phyloP scores from a whole-genome alignment of 2,113 vertebrate genomes.

The rabbit (Oryctolagus cuniculus) region mOryCun1.1 NC_091436.1:79951501-79952000 shows the following conservation, averaged over 20 bases:
- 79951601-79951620: not conserved
- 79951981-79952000: not conserved
- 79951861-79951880: not conserved
- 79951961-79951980: not conserved
- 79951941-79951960: not conserved
- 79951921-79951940: not conserved
- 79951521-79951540: constrained; percentile 51
- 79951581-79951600: constrained; percentile 52
- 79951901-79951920: not conserved
- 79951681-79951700: not conserved
- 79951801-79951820: constrained; percentile 3
- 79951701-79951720: not conserved
- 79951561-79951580: constrained; percentile 50
- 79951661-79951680: not conserved
- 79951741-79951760: not conserved
- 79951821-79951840: constrained; percentile 23
- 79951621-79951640: not conserved
- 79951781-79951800: not conserved
- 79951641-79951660: not conserved
- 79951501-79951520: constrained; percentile 6
- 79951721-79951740: not conserved
- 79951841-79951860: not conserved
- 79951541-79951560: constrained; percentile 26
- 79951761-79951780: not conserved
- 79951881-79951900: not conserved